phyloP scores from a whole-genome alignment of 1,140 invertebrate genomes.

The Tetranychus cinnabarinus region DNA sequence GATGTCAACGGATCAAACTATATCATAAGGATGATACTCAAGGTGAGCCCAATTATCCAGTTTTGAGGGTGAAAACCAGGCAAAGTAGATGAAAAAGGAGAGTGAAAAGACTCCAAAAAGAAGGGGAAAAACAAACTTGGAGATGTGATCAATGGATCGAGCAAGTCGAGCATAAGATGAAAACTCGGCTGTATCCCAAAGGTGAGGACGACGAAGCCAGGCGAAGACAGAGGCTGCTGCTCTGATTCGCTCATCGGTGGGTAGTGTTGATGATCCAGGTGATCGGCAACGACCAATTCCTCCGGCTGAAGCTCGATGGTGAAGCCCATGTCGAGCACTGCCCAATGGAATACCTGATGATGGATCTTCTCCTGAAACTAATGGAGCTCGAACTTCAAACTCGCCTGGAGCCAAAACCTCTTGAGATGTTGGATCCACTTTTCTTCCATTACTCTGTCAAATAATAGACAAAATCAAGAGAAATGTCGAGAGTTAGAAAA shows the following conservation, averaged over 20 bases:
- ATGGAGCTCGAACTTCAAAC: conserved; percentile 1
- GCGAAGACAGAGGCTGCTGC: conserved; percentile 10
- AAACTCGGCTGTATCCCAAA: conserved; percentile 51
- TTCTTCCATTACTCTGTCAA: conserved; percentile 2
- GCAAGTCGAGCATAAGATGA: conserved; percentile 50
- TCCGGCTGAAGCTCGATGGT: neutral
- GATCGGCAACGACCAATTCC: neutral
- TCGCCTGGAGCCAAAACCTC: neutral
- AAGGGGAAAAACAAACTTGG: conserved; percentile 67
- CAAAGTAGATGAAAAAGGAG: neutral
- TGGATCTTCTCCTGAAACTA: conserved; percentile 3
- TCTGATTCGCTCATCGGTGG: neutral
- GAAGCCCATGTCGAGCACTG: neutral
- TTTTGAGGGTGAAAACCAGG: neutral
- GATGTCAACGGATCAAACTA: neutral
- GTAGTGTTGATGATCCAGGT: neutral
- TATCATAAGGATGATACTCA: neutral
- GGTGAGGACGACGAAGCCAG: conserved; percentile 13
- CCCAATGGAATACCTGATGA: neutral
- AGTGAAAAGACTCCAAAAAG: conserved; percentile 67
- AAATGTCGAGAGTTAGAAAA: neutral
- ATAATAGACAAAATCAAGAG: neutral
- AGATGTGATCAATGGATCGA: conserved; percentile 55
- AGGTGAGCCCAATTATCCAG: neutral
- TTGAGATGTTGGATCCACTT: neutral